A percentile compares a stretch with the other conserved stretches of the same genome.
These are phyloP conservation scores for Trichonephila clavata DNA, from an alignment of 1,140 invertebrate genomes.

Conservation along the genomic window DNA sequence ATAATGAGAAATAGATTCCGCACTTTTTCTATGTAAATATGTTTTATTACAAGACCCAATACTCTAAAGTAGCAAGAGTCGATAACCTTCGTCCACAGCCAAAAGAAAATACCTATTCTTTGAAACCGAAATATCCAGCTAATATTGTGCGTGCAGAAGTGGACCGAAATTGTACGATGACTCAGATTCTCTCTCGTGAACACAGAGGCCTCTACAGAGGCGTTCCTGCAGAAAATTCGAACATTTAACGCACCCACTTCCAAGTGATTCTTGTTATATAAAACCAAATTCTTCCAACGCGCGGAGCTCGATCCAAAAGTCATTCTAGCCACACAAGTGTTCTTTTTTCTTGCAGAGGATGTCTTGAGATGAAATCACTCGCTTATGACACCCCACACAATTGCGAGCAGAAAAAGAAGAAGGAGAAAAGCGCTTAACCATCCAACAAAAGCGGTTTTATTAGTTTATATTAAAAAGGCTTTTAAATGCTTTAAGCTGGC, in stretches of 20 bases:
- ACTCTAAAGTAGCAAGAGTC: no score
- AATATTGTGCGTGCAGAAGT: no score
- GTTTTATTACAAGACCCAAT: no score
- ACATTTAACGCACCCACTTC: neutral
- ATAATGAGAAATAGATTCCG: no score
- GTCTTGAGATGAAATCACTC: neutral
- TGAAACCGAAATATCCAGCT: no score
- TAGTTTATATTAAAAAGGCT: neutral
- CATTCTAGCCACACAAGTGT: neutral
- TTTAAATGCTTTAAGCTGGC: neutral
- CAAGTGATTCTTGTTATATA: neutral
- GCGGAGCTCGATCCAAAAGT: neutral
- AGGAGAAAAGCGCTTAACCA: no score
- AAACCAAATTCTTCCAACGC: neutral
- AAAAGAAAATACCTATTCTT: no score
- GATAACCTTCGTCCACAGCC: no score
- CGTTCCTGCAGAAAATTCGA: neutral
- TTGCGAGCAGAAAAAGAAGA: neutral
- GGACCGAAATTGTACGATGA: no score
- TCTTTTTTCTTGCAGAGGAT: neutral
- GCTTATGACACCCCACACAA: neutral
- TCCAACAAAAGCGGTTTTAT: neutral
- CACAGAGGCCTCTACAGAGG: neutral
- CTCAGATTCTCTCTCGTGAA: neutral
- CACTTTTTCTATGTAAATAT: no score